Evolutionary conservation across 2,113 vertebrate genomes (phyloP).

Genomic region (Takifugu bimaculatus): DNA sequence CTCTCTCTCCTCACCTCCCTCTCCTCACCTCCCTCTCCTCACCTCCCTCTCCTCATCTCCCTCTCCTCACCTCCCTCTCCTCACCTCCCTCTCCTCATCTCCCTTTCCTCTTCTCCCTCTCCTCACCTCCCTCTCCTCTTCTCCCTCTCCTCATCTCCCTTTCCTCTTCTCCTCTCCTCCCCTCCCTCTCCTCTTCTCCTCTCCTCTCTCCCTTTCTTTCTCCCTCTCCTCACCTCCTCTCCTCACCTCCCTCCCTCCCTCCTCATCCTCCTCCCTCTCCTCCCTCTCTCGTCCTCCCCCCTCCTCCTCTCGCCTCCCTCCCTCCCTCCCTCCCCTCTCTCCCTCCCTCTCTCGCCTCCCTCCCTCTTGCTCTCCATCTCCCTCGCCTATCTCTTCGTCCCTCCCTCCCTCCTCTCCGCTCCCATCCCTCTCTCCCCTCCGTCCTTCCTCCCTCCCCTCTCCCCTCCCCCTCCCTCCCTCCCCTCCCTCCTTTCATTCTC

Average conservation of each 20-base stretch:
- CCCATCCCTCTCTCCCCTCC: no score
- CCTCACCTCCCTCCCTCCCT: constrained; percentile 17
- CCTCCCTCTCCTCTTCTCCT: constrained; percentile 60
- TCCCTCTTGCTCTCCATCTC: no score
- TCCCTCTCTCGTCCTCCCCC: no score
- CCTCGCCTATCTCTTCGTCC: no score
- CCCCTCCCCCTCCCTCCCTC: constrained; percentile 17
- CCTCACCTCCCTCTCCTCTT: constrained; percentile 18
- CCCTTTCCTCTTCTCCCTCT: constrained; percentile 23
- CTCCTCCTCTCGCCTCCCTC: no score
- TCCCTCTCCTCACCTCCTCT: constrained; percentile 17
- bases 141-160: constrained; percentile 13
- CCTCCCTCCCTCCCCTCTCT: neutral
- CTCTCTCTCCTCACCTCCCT: constrained; percentile 72
- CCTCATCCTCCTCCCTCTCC: no score
- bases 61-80: constrained; percentile 14
- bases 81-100: constrained; percentile 18
- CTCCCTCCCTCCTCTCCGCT: no score
- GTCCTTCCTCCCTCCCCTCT: neutral
- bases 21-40: constrained; percentile 68
- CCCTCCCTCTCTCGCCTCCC: no score
- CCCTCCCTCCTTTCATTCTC: constrained; percentile 67
- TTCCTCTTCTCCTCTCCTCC: constrained; percentile 13
- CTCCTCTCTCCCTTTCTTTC: constrained; percentile 55
- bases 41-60: constrained; percentile 40